phyloP scores from a whole-genome alignment of 1,140 invertebrate genomes.

The Drosophila takahashii region DNA sequence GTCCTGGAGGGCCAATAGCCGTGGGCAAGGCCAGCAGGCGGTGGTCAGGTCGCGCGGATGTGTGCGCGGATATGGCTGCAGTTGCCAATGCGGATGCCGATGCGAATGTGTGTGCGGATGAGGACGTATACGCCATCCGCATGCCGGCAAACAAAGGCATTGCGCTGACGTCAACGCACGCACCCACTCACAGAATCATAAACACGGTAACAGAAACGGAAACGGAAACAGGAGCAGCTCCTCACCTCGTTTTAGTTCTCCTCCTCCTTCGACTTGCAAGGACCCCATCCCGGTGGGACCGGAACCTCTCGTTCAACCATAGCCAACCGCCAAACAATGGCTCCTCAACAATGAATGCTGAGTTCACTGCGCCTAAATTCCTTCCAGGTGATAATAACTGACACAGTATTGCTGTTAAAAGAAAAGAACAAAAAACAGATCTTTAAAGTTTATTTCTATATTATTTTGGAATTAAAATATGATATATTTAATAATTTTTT shows the following conservation, averaged over 20 bases:
- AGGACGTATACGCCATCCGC: slow-evolving; percentile 12
- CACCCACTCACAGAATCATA: not conserved
- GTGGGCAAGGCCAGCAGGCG: slow-evolving; percentile 4
- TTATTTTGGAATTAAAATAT: too few relatives aligned
- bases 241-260: too few relatives aligned
- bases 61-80: not conserved
- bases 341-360: not conserved
- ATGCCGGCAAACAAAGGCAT: slow-evolving; percentile 35
- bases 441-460: too few relatives aligned
- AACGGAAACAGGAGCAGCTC: not conserved
- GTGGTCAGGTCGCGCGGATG: not conserved
- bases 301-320: not conserved
- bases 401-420: too few relatives aligned
- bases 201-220: too few relatives aligned
- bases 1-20: not conserved
- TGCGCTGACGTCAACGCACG: slow-evolving; percentile 18
- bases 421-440: too few relatives aligned
- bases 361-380: too few relatives aligned
- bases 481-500: too few relatives aligned
- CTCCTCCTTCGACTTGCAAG: not conserved
- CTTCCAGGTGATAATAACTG: not conserved
- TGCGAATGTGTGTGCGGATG: slow-evolving; percentile 16
- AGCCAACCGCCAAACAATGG: not conserved
- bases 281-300: not conserved
- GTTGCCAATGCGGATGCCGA: not conserved